Base-by-base conservation (phyloP, 2,797 vertebrate species). In the Sylvia borin region DNA sequence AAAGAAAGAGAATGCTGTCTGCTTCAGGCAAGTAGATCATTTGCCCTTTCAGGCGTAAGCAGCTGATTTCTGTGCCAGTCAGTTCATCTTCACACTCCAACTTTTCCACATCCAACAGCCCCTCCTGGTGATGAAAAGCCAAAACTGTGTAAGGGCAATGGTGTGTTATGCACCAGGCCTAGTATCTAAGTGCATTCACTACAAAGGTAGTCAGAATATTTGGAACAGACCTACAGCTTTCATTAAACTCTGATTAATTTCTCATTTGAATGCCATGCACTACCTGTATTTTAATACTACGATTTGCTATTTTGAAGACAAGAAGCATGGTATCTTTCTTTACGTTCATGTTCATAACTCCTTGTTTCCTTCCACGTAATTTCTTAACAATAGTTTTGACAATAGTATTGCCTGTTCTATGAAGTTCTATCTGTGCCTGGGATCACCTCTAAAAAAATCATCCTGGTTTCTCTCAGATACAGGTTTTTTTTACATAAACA, bases 11-110 rank as follows among this genome's bases (percentile, higher is more conserved):
- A 97, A 99, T 99, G 97, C 99, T 99, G 92, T 99, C 99, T 29
- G 99, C 99, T 98, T 99, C 99, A 26, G 99, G 99, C 96, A 99
- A 98, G 95, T 99, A 99, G 97, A 99, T 99, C 99, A 99, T 99
- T 96, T 99, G 99, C 68, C 99, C 99, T 97, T 99, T 99, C 94
- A 99, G 97, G 84, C 99, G 98, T 79, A 99, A 98, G 97, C 99
- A 99, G 98, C 99, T 99, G 97, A 99, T 99, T 98, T 99, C 99
- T 78, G 99, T 98, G 88, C 99, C 99, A 34, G 99, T 99, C 95
- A 99, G 97, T 90, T 99, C 99, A 84, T 99, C 99, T 97, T 99
- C 99, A 75, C 98, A 99, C 97, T 99, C 99, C 42, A 99, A 97
- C 70, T 98, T 99, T 98, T 99, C 99, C 95, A 99, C 99, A 95